Evolutionary conservation across 2,113 vertebrate genomes (phyloP).

Genomic region (Salvelinus namaycush): DNA sequence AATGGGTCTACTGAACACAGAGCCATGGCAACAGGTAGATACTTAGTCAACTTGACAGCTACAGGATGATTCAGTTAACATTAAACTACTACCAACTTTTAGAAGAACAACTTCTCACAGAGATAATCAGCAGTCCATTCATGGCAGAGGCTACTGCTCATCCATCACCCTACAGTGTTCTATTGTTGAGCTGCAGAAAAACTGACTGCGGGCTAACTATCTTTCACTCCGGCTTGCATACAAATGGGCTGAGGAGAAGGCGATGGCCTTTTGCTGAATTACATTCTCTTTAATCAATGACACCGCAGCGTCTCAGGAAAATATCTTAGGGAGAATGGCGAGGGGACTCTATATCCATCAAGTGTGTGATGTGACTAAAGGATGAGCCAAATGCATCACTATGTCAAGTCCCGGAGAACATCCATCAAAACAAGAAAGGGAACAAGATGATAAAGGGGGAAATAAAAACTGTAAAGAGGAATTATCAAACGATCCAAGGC

Average conservation of each 20-base stretch:
- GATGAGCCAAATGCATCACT: slow-evolving; percentile 53
- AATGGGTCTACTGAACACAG: slow-evolving; percentile 38
- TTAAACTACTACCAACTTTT: slow-evolving; percentile 45
- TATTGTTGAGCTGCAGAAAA: slow-evolving; percentile 35
- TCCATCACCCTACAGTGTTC: slow-evolving; percentile 51
- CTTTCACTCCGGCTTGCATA: slow-evolving; percentile 49
- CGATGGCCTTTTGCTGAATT: slow-evolving; percentile 59
- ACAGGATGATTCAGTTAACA: slow-evolving; percentile 48
- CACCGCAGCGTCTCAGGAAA: slow-evolving; percentile 40
- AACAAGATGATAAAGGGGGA: slow-evolving; percentile 29
- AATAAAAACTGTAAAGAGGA: slow-evolving; percentile 9
- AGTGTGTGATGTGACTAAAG: slow-evolving; percentile 39
- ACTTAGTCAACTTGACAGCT: slow-evolving; percentile 34
- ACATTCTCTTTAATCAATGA: slow-evolving; percentile 68
- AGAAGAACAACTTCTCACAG: slow-evolving; percentile 18
- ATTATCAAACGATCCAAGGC: slow-evolving; percentile 13
- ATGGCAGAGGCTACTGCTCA: slow-evolving; percentile 38
- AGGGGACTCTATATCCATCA: slow-evolving; percentile 51
- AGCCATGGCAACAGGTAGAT: slow-evolving; percentile 37
- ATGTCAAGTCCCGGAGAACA: slow-evolving; percentile 38
- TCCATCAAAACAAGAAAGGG: slow-evolving; percentile 49
- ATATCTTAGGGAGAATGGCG: slow-evolving; percentile 48
- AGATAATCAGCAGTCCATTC: slow-evolving; percentile 50
- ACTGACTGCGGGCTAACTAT: slow-evolving; percentile 58
- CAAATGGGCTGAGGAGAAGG: slow-evolving; percentile 40